Percentiles rank a stretch among this genome's conserved stretches.
phyloP scores from a whole-genome alignment of 2,113 vertebrate species.

The Capreolus pygargus region DNA sequence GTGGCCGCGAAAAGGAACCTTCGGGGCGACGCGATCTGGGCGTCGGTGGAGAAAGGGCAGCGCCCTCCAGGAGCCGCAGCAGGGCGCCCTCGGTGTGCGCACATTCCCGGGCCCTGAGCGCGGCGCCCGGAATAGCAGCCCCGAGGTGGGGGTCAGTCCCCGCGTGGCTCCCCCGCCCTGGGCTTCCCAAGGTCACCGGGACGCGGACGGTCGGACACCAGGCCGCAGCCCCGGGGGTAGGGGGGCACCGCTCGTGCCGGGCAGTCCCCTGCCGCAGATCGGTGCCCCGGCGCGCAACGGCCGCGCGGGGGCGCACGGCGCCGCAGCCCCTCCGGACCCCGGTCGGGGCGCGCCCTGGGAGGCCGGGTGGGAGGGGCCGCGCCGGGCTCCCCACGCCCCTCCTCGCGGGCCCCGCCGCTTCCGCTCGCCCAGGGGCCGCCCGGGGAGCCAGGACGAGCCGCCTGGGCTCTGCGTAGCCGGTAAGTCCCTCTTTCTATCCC shows the following conservation, averaged over 20 bases:
- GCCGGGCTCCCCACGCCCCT: not conserved
- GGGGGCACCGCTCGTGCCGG: not conserved
- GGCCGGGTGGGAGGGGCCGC: conserved; percentile 38
- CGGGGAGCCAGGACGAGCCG: not conserved
- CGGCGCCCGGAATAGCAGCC: conserved; percentile 57
- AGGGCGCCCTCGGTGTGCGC: not conserved
- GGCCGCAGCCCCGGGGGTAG: not conserved
- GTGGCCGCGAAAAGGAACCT: not conserved
- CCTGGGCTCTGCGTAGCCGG: not conserved
- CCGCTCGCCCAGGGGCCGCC: conserved; percentile 11
- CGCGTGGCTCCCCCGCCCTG: not conserved
- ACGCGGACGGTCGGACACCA: not conserved
- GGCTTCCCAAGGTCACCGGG: conserved; percentile 37
- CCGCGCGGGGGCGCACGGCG: conserved; percentile 57
- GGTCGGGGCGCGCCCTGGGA: conserved; percentile 30
- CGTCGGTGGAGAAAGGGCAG: not conserved
- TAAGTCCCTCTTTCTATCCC: conserved; percentile 59
- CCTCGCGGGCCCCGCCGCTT: conserved; percentile 46
- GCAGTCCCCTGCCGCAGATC: not conserved
- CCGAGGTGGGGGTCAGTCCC: not conserved
- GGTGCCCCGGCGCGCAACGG: not conserved
- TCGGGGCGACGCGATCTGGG: not conserved
- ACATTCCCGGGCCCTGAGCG: conserved; percentile 62
- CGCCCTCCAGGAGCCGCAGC: not conserved
- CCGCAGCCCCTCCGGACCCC: not conserved